These are phyloP conservation scores for Ridgeia piscesae DNA, from an alignment of 1,140 invertebrate genomes.

Conservation along the genomic window DNA sequence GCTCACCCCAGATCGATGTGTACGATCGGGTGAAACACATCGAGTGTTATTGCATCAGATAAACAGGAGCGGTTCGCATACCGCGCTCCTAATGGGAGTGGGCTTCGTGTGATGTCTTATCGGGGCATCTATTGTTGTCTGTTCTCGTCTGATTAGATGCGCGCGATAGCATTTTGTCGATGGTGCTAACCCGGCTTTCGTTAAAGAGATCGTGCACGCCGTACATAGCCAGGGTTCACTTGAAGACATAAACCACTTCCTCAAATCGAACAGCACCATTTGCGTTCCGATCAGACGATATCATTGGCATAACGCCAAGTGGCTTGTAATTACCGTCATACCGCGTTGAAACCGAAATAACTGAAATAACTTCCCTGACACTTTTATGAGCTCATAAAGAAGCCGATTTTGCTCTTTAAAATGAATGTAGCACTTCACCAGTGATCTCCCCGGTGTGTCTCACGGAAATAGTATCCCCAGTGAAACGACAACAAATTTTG, in stretches of 20 bases:
- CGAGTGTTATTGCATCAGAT: background rate
- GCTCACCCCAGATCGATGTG: background rate
- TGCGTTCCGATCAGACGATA: background rate
- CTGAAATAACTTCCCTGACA: no score
- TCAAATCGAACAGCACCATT: background rate
- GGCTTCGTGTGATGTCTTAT: background rate
- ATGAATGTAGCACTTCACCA: no score
- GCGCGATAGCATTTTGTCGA: background rate
- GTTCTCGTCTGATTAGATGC: background rate
- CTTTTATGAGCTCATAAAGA: no score
- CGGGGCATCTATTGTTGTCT: background rate
- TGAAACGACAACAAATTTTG: no score
- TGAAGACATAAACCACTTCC: background rate
- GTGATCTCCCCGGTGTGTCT: no score
- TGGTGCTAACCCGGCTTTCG: background rate
- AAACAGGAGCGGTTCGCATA: background rate
- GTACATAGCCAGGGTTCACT: background rate
- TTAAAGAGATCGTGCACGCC: background rate
- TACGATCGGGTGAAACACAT: background rate
- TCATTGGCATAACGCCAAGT: background rate
- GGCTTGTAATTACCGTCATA: background rate
- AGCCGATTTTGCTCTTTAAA: no score
- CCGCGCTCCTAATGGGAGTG: background rate
- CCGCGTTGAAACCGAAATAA: background rate
- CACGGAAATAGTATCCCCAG: no score